These are phyloP conservation scores for Drosophila nigricruria DNA, from an alignment of 2,888 invertebrate species.

Conservation along the genomic window DNA sequence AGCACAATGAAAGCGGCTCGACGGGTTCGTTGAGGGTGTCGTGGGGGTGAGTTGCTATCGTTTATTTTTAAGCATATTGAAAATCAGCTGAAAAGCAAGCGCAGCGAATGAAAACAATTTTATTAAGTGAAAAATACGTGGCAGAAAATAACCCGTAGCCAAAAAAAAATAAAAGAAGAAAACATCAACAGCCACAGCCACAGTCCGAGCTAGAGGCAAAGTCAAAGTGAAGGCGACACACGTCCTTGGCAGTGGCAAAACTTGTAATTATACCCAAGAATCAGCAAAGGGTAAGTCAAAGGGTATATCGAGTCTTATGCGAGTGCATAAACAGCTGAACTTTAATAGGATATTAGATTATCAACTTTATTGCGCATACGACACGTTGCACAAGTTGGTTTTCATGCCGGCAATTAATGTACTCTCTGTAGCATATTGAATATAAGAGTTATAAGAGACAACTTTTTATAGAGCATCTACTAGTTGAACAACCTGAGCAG, in stretches of 20 bases:
- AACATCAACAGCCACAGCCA: conserved; percentile 36
- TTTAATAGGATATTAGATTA: background rate
- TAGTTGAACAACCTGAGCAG: conserved; percentile 4
- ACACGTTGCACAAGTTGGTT: background rate
- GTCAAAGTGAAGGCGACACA: conserved; percentile 61
- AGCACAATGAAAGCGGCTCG: conserved; percentile 51
- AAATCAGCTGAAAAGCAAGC: conserved; percentile 68
- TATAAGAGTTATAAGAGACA: no score
- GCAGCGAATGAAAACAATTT: conserved; percentile 76
- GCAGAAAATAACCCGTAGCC: conserved; percentile 72
- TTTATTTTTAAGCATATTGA: conserved; percentile 82
- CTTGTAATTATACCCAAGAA: conserved; percentile 32
- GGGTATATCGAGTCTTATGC: conserved; percentile 27
- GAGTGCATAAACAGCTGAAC: background rate
- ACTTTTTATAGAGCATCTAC: conserved; percentile 5
- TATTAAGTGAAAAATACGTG: conserved; percentile 76
- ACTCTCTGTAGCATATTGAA: background rate
- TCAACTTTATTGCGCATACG: conserved; percentile 18
- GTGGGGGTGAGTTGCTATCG: conserved; percentile 31
- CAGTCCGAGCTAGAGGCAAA: conserved; percentile 41
- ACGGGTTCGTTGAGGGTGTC: background rate
- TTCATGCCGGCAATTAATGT: background rate
- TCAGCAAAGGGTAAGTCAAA: background rate
- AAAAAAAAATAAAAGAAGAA: conserved; percentile 42
- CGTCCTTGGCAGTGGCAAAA: conserved; percentile 82